These are phyloP conservation scores for Drosophila neotestacea DNA, from an alignment of 2,888 invertebrate genomes.

Conservation along the genomic window DNA sequence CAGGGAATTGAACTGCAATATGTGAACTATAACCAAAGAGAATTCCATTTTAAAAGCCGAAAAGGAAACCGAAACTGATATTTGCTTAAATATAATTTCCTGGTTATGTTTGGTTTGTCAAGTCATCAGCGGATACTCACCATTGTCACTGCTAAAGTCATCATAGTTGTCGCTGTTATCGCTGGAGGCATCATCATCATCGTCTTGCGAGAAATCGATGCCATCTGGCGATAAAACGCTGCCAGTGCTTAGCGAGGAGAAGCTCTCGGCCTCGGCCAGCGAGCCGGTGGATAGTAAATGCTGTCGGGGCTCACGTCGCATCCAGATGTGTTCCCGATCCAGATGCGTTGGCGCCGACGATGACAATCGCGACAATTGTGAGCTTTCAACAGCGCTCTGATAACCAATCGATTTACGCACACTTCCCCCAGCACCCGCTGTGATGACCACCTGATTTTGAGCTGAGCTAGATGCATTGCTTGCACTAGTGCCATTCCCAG, in stretches of 20 bases:
- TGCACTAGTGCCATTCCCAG: conserved; percentile 7
- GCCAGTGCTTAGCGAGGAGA: conserved; percentile 92
- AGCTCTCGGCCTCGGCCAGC: conserved; percentile 93
- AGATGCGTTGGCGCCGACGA: conserved; percentile 94
- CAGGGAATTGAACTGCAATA: neutral
- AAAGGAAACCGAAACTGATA: too few relatives aligned
- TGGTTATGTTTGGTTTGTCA: neutral
- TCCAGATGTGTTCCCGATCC: conserved; percentile 94
- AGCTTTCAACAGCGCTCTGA: conserved; percentile 72
- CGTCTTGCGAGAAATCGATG: conserved; percentile 90
- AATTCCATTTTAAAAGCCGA: too few relatives aligned
- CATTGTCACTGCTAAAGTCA: conserved; percentile 93
- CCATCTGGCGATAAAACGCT: conserved; percentile 94
- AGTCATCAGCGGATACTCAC: conserved; percentile 80
- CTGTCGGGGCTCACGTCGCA: conserved; percentile 93
- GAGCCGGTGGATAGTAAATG: conserved; percentile 94
- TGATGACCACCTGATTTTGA: conserved; percentile 54
- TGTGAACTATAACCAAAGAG: too few relatives aligned
- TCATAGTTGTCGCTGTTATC: conserved; percentile 95
- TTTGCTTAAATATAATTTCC: too few relatives aligned
- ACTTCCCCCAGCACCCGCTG: conserved; percentile 44
- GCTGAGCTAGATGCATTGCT: conserved; percentile 35
- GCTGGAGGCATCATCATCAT: conserved; percentile 93
- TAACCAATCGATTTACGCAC: conserved; percentile 80
- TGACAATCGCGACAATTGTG: conserved; percentile 89